Percentiles rank a stretch among this genome's conserved stretches.
Evolutionary conservation across 2,888 invertebrate genomes (phyloP).

Genomic region (Phalera bucephala): DNA sequence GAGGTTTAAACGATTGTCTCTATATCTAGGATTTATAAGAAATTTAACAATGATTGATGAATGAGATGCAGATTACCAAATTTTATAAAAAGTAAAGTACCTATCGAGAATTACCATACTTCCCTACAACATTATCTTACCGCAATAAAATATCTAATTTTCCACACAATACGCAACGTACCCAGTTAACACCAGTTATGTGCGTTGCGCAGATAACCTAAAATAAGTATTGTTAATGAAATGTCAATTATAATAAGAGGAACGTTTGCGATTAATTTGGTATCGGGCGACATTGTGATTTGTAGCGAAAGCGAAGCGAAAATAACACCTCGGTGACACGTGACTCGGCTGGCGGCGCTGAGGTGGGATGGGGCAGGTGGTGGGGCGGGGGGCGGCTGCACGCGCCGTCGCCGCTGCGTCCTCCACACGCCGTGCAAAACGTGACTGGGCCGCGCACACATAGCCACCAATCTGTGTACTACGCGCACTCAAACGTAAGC

Average conservation of each 20-base stretch:
- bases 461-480: constrained; percentile 6
- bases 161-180: too few species aligned
- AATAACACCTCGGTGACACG: constrained; percentile 54
- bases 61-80: too few species aligned
- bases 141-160: too few species aligned
- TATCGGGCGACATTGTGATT: constrained; percentile 39
- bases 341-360: constrained; percentile 28
- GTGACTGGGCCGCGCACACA: constrained; percentile 57
- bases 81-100: too few species aligned
- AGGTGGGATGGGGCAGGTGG: constrained; percentile 22
- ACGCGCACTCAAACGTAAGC: constrained; percentile 26
- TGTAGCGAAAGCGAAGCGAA: constrained; percentile 62
- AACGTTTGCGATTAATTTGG: constrained; percentile 14
- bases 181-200: too few species aligned
- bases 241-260: too few species aligned
- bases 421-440: constrained; percentile 73
- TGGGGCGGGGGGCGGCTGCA: constrained; percentile 33
- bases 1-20: too few species aligned
- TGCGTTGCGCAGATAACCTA: too few species aligned
- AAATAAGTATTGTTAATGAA: too few species aligned
- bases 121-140: too few species aligned
- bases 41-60: too few species aligned
- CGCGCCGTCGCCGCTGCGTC: constrained; percentile 45
- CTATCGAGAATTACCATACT: neutral
- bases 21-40: too few species aligned